Evolutionary conservation across 2,888 invertebrate genomes (phyloP).

Genomic region (Geotrupes spiniger): DNA sequence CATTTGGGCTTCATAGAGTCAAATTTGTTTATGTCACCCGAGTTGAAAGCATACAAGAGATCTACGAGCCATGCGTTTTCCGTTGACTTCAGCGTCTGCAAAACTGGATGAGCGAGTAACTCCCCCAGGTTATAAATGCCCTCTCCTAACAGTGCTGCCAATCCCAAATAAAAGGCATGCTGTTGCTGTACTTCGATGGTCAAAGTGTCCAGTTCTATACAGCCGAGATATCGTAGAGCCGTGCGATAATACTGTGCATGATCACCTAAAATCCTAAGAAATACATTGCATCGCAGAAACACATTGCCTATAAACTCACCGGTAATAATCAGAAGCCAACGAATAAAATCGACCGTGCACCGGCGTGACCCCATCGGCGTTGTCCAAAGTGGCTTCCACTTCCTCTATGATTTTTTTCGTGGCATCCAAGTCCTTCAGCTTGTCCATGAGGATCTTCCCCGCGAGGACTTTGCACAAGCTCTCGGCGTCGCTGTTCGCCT

Average conservation of each 20-base stretch:
- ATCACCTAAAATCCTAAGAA: conserved; percentile 69
- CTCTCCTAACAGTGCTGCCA: conserved; percentile 92
- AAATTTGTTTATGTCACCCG: conserved; percentile 76
- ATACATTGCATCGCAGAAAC: no score
- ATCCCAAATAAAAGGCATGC: conserved; percentile 86
- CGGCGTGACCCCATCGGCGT: conserved; percentile 86
- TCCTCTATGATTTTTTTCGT: conserved; percentile 86
- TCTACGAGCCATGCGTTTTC: conserved; percentile 85
- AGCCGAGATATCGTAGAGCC: conserved; percentile 75
- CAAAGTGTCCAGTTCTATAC: conserved; percentile 65
- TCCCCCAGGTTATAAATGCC: conserved; percentile 97
- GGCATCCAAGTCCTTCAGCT: conserved; percentile 72
- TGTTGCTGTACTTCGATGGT: conserved; percentile 64
- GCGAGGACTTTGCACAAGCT: conserved; percentile 84
- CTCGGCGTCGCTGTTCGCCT: conserved; percentile 80
- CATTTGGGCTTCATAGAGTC: conserved; percentile 71
- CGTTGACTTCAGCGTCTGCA: conserved; percentile 79
- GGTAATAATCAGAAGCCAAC: conserved; percentile 87
- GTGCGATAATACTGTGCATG: conserved; percentile 95
- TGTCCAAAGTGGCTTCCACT: conserved; percentile 79
- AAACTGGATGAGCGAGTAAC: conserved; percentile 89
- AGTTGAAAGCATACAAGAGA: conserved; percentile 81
- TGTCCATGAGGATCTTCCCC: conserved; percentile 76
- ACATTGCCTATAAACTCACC: no score
- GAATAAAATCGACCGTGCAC: conserved; percentile 95